Conservation (phyloP, 2,888 invertebrate genomes). For the Agrotis ipsilon region DNA sequence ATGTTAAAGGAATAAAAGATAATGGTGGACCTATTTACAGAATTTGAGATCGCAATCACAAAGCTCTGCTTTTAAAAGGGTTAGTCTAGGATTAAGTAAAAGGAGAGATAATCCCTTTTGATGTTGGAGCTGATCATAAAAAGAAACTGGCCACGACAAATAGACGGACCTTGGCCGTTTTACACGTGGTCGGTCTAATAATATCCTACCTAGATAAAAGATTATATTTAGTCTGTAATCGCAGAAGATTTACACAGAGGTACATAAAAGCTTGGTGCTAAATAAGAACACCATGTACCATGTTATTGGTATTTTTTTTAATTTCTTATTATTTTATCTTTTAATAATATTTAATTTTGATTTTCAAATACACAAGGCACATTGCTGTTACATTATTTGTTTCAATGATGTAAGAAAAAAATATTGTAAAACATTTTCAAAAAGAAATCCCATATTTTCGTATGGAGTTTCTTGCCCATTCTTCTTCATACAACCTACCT, state of each 20-base stretch:
- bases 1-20: constrained; percentile 26
- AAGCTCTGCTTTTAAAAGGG: constrained; percentile 23
- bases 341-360: no score
- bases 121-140: constrained; percentile 48
- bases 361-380: no score
- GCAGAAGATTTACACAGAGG: background rate
- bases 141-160: constrained; percentile 46
- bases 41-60: constrained; percentile 17
- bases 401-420: no score
- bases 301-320: no score
- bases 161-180: constrained; percentile 7
- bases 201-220: constrained; percentile 7
- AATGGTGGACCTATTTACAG: constrained; percentile 7
- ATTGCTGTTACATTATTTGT: no score
- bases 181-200: constrained; percentile 20
- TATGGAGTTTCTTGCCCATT: no score
- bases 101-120: constrained; percentile 46
- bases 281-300: no score
- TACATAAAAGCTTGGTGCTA: no score
- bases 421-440: no score
- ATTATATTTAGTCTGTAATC: background rate
- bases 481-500: no score
- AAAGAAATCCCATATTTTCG: no score
- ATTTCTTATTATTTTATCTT: no score
- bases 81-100: constrained; percentile 19